These are phyloP conservation scores for Hippocampus zosterae DNA, from an alignment of 2,113 vertebrate genomes.

Conservation along the genomic window DNA sequence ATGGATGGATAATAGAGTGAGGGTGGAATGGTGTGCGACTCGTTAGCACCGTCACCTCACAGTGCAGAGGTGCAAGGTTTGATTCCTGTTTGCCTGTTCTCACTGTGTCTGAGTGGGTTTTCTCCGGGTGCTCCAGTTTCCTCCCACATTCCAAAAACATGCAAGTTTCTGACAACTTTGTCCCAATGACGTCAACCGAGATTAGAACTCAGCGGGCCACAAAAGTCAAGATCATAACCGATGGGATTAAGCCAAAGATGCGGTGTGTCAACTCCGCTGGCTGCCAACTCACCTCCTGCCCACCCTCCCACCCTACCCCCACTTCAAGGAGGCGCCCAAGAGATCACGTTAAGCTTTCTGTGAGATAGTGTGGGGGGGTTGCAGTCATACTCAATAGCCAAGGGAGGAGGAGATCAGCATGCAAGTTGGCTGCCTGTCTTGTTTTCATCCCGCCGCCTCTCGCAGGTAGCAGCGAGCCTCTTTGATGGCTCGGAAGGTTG, in stretches of 20 bases:
- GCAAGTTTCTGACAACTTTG: too few relatives aligned
- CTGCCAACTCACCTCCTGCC: conserved; percentile 26
- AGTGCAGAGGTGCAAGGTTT: too few relatives aligned
- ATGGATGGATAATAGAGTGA: too few relatives aligned
- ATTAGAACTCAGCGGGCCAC: neutral
- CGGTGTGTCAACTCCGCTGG: conserved; percentile 46
- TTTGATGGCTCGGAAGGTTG: conserved; percentile 56
- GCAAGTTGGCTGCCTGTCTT: conserved; percentile 43
- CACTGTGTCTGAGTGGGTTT: too few relatives aligned
- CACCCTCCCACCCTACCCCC: too few relatives aligned
- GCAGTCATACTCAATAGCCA: conserved; percentile 39
- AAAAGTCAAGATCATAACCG: conserved; percentile 42
- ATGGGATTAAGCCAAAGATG: conserved; percentile 46
- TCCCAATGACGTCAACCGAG: neutral
- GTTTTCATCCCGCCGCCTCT: conserved; percentile 48
- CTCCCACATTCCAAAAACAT: too few relatives aligned
- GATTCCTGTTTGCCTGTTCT: too few relatives aligned
- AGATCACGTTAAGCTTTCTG: conserved; percentile 47
- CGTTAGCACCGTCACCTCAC: too few relatives aligned
- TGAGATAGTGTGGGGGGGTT: neutral
- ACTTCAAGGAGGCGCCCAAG: conserved; percentile 15
- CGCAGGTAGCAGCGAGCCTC: conserved; percentile 47
- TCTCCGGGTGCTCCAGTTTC: too few relatives aligned
- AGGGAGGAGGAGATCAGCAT: conserved; percentile 48
- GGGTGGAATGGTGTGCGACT: too few relatives aligned